phyloP scores from a whole-genome alignment of 2,888 invertebrate species.

The Drosophila incognita region DNA sequence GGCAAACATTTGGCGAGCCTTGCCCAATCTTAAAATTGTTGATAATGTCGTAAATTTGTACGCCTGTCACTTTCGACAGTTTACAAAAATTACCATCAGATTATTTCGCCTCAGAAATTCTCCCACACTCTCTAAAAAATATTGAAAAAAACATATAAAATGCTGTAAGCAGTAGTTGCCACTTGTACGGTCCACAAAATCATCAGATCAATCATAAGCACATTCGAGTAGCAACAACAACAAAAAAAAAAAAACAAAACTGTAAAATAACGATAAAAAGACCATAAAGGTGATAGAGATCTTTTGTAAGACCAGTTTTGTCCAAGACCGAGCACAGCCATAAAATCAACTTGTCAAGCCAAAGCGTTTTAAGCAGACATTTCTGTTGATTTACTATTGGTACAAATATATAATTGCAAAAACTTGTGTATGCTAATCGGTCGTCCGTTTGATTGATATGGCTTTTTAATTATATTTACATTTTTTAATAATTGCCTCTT shows the following conservation, averaged over 20 bases:
- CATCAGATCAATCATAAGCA: constrained; percentile 76
- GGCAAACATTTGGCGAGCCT: constrained; percentile 8
- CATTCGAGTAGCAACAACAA: constrained; percentile 32
- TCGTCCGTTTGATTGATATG: constrained; percentile 67
- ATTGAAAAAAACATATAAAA: constrained; percentile 12
- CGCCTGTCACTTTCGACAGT: constrained; percentile 69
- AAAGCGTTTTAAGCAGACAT: constrained; percentile 68
- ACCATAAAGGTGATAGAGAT: constrained; percentile 74
- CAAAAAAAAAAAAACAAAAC: constrained; percentile 20
- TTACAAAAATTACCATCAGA: constrained; percentile 73
- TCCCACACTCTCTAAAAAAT: constrained; percentile 72
- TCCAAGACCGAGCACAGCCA: constrained; percentile 41
- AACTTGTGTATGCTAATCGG: constrained; percentile 77
- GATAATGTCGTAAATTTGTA: constrained; percentile 53
- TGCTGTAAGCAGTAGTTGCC: constrained; percentile 61
- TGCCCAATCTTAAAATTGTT: constrained; percentile 26
- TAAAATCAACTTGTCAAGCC: constrained; percentile 70
- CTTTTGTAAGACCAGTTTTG: constrained; percentile 77
- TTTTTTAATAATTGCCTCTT: constrained; percentile 59
- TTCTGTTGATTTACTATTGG: constrained; percentile 73
- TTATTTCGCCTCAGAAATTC: constrained; percentile 63
- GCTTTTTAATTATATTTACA: constrained; percentile 70
- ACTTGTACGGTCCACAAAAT: constrained; percentile 66
- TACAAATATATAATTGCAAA: constrained; percentile 72
- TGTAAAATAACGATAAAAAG: constrained; percentile 67